Percentiles rank a stretch among this genome's conserved stretches.
Evolutionary conservation across 2,797 vertebrate species (phyloP).

Genomic region (Ispidina lecontei): DNA sequence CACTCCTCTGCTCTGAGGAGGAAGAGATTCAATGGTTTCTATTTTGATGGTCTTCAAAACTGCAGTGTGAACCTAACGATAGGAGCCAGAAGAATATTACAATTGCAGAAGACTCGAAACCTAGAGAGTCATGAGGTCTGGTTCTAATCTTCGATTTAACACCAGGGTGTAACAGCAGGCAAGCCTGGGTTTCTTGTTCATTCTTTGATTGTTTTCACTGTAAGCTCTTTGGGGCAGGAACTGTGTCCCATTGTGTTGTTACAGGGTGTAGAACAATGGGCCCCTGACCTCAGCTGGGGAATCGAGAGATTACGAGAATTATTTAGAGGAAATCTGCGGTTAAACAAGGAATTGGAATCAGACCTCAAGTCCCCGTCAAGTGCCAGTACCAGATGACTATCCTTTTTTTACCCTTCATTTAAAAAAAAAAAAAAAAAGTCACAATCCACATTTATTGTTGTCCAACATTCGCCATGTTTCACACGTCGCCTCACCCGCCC

Average conservation of each 20-base stretch:
- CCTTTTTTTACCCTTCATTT: slow-evolving; percentile 53
- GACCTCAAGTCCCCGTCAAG: slow-evolving; percentile 63
- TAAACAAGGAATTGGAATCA: slow-evolving; percentile 73
- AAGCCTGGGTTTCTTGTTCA: slow-evolving; percentile 66
- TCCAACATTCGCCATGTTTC: slow-evolving; percentile 57
- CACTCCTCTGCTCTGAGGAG: not conserved
- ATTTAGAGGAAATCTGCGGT: slow-evolving; percentile 73
- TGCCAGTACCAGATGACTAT: slow-evolving; percentile 70
- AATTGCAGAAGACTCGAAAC: slow-evolving; percentile 50
- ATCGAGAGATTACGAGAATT: slow-evolving; percentile 73
- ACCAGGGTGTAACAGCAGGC: slow-evolving; percentile 71
- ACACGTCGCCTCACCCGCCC: slow-evolving; percentile 25
- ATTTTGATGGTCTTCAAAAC: slow-evolving; percentile 18
- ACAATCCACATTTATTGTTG: slow-evolving; percentile 49
- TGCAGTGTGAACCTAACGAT: slow-evolving; percentile 12
- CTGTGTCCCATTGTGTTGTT: slow-evolving; percentile 72
- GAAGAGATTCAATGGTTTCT: not conserved
- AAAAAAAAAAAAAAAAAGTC: not conserved
- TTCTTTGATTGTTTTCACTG: slow-evolving; percentile 74
- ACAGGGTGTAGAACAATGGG: slow-evolving; percentile 73
- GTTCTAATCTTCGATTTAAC: slow-evolving; percentile 69
- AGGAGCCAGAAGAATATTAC: slow-evolving; percentile 37
- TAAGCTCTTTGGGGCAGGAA: slow-evolving; percentile 71
- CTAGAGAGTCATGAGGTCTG: slow-evolving; percentile 67
- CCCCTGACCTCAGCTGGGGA: slow-evolving; percentile 68